Base-by-base conservation (phyloP, 2,888 invertebrate species). In the Cyrtodaria siliqua region DNA sequence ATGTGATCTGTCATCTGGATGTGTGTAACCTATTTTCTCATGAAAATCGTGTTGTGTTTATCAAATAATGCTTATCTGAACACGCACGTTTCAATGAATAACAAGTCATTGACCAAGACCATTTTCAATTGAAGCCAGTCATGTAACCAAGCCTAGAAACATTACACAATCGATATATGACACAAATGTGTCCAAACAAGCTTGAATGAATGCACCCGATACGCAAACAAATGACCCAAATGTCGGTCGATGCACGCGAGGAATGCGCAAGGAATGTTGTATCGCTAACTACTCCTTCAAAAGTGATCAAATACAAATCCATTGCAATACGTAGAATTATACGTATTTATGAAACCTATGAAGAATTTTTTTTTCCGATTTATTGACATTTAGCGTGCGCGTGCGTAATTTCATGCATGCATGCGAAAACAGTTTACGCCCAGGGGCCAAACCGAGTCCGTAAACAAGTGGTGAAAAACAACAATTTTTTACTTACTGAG, bases 391-490 rank as follows among this genome's bases (percentile, higher is more conserved):
- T 61, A 79, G 83, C 84, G 80, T 81, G 88, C 87, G 88, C 88
- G 87, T 86, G 88, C 87, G 88, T 87, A 86, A 86, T 86, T 83
- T 82, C 77, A 84, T 86, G 85, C 84, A 81, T 86, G 86, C 86
- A 86, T 86, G 86, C 79, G 67, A 85, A 83, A 86, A 68, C 80
- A 81, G 84, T 71, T 82, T 78, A 80, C 84, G 82, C 84, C 83
- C 84, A 68, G 76, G 67, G 68, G 26, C 26, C 27, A 16, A 16
- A 27, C 18, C 29, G 27, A 33, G 18, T n/a, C 38, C 27, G 60
- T 69, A 73, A 70, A 57, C 47, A 68, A 64, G 38, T 38, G n/a
- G 16, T 42, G 44, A 40, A 26, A 59, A 56, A 56, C 18, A 40
- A 47, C 24, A 52, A 23, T 47, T 73, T 49, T 57, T 18, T 52